Conservation (phyloP, 2,113 vertebrate species). For the Gorsachius goisagi region DNA sequence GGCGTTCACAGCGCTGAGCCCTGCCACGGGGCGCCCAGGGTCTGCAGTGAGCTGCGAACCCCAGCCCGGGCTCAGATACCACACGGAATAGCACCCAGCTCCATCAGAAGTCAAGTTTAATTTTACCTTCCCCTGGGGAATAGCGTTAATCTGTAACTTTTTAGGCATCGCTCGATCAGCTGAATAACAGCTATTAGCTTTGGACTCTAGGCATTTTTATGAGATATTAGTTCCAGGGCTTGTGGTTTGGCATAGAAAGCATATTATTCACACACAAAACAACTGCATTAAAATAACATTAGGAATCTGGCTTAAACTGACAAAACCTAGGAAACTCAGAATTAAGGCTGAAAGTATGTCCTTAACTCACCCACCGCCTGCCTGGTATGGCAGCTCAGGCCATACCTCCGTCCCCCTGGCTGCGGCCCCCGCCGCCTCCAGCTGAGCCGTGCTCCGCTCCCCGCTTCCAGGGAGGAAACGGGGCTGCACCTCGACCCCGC, state of each 20-base stretch:
- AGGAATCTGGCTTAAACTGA: conserved; percentile 72
- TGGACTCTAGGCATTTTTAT: conserved; percentile 78
- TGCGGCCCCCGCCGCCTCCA: background rate
- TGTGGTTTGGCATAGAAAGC: conserved; percentile 78
- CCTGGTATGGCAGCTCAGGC: background rate
- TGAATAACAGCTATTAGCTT: conserved; percentile 74
- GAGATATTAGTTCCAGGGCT: conserved; percentile 76
- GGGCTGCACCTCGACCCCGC: rapidly evolving
- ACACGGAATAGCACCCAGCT: background rate
- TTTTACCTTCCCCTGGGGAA: conserved; percentile 17
- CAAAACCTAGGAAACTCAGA: conserved; percentile 73
- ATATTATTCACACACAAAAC: conserved; percentile 79
- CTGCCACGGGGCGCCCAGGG: background rate
- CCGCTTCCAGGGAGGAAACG: background rate
- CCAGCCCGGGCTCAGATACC: background rate
- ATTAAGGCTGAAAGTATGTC: conserved; percentile 68
- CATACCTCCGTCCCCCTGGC: background rate
- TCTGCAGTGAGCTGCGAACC: background rate
- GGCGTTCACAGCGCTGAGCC: rapidly evolving
- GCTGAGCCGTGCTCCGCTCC: background rate
- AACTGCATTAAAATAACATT: conserved; percentile 80
- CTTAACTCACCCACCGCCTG: conserved; percentile 65
- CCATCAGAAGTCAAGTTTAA: background rate
- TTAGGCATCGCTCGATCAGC: conserved; percentile 53
- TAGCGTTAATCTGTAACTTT: conserved; percentile 45